These are phyloP conservation scores for Rhynchotus rufescens DNA, from an alignment of 2,797 vertebrate species.

Conservation along the genomic window DNA sequence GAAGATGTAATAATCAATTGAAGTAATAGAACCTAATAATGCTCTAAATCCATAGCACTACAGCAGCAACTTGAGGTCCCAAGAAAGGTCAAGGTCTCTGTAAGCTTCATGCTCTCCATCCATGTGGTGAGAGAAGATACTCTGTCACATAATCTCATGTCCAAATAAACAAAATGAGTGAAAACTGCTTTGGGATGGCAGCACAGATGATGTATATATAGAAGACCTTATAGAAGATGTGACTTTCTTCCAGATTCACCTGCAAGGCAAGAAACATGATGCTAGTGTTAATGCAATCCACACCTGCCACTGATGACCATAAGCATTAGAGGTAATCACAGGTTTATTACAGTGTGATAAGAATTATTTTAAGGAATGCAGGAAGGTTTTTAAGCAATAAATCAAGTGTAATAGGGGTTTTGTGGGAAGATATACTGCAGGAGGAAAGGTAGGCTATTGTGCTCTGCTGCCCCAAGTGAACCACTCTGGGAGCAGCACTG, in stretches of 20 bases:
- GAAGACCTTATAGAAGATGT: neutral
- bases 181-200: neutral
- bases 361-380: neutral
- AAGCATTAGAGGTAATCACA: neutral
- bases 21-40: neutral
- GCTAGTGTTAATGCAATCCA: neutral
- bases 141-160: neutral
- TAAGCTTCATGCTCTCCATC: neutral
- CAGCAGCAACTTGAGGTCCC: neutral
- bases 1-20: neutral
- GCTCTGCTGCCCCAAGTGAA: neutral
- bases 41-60: neutral
- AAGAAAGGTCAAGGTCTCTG: neutral
- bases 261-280: neutral
- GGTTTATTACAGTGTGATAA: neutral
- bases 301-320: neutral
- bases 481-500: neutral
- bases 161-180: neutral
- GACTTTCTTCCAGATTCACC: neutral
- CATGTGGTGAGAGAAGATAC: neutral
- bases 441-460: neutral
- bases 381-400: neutral
- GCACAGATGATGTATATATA: neutral
- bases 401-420: neutral
- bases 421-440: neutral